These are phyloP conservation scores for Aphidius colemani DNA, from an alignment of 2,888 invertebrate genomes.

Conservation along the genomic window DNA sequence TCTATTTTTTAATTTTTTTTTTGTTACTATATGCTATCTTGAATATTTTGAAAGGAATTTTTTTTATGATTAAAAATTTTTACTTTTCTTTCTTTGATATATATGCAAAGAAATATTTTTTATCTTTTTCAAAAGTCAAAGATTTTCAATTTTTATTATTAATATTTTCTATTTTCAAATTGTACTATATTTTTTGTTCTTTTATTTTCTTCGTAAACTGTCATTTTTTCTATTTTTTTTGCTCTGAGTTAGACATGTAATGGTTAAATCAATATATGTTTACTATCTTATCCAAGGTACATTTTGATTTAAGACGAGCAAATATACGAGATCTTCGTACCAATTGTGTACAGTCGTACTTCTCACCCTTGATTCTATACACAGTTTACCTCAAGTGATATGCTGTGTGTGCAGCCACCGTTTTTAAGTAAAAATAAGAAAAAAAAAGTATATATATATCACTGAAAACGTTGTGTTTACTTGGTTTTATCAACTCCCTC, in stretches of 20 bases:
- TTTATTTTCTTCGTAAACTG: background rate
- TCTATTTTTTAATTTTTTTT: too few species aligned
- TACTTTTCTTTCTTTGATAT: background rate
- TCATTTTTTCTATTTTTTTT: background rate
- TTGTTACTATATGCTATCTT: too few species aligned
- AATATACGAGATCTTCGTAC: constrained; percentile 8
- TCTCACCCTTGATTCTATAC: constrained; percentile 7
- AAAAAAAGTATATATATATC: background rate
- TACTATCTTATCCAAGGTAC: background rate
- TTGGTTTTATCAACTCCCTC: constrained; percentile 14
- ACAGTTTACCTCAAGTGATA: constrained; percentile 18
- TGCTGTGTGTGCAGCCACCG: constrained; percentile 22
- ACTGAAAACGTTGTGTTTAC: constrained; percentile 19
- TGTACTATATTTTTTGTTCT: background rate
- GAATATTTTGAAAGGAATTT: too few species aligned
- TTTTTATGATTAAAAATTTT: too few species aligned
- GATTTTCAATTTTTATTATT: background rate
- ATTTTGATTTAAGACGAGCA: constrained; percentile 13
- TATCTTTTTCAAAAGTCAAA: constrained; percentile 2
- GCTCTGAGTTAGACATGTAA: too few species aligned
- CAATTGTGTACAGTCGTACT: constrained; percentile 12
- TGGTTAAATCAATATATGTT: background rate
- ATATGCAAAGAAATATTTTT: constrained; percentile 10
- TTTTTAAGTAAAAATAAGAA: constrained; percentile 12
- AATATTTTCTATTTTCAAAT: background rate